phyloP scores from a whole-genome alignment of 2,113 vertebrate genomes.

The Podocnemis expansa region DNA sequence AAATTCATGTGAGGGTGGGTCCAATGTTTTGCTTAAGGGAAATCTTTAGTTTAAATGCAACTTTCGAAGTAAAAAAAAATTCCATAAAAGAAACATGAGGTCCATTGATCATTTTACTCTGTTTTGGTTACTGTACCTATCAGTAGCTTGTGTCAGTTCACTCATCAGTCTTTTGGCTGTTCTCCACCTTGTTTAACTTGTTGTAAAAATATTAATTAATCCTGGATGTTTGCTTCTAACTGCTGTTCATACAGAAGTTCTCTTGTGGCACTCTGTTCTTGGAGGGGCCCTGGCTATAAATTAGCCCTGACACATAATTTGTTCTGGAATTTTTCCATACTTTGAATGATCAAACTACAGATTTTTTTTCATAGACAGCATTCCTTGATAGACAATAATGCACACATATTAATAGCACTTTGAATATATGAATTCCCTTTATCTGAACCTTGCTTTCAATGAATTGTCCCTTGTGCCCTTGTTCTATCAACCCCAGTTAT shows the following conservation, averaged over 20 bases:
- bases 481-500: background rate
- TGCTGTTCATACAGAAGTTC: background rate
- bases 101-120: background rate
- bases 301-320: background rate
- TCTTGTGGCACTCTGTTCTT: fast-evolving
- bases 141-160: background rate
- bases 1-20: background rate
- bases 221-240: background rate
- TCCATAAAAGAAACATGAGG: background rate
- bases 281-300: fast-evolving
- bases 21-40: background rate
- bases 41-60: background rate
- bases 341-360: background rate
- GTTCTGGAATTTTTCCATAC: background rate
- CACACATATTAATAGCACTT: background rate
- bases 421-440: background rate
- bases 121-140: background rate
- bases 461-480: background rate
- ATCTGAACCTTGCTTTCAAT: background rate
- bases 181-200: background rate
- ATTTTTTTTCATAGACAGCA: background rate
- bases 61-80: background rate
- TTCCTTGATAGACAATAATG: background rate
- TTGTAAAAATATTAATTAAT: background rate
- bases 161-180: background rate